Evolutionary conservation across 1,140 invertebrate species (phyloP).

Genomic region (Plectrocnemia conspersa): DNA sequence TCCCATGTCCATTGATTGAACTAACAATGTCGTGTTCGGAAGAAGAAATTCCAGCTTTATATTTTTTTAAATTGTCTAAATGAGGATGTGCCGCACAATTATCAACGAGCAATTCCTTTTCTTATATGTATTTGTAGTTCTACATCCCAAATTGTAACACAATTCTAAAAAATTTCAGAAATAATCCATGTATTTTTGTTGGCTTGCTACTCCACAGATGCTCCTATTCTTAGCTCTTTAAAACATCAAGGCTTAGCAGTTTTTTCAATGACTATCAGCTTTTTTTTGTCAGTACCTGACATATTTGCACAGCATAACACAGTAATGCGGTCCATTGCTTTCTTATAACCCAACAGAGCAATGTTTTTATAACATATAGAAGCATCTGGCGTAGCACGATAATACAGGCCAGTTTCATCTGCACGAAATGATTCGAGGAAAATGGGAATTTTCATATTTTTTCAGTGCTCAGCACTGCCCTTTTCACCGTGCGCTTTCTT

Average conservation of each 20-base stretch:
- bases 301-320: neutral
- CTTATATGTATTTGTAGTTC: constrained; percentile 17
- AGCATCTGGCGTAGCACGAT: neutral
- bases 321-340: neutral
- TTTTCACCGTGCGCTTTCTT: constrained; percentile 9
- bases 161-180: constrained; percentile 22
- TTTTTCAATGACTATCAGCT: constrained; percentile 7
- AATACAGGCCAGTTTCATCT: neutral
- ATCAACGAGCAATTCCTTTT: constrained; percentile 32
- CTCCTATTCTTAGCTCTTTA: constrained; percentile 13
- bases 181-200: constrained; percentile 32
- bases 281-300: constrained; percentile 2
- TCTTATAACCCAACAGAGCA: neutral
- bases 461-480: constrained; percentile 3
- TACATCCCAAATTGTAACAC: constrained; percentile 23
- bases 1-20: constrained; percentile 35
- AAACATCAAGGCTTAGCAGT: constrained; percentile 8
- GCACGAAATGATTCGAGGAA: neutral
- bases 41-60: constrained; percentile 33
- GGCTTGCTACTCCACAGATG: constrained; percentile 27
- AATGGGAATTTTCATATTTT: neutral
- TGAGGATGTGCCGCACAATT: constrained; percentile 32
- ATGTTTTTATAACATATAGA: neutral
- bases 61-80: constrained; percentile 21
- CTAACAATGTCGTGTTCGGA: constrained; percentile 28